These are phyloP conservation scores for Phylloscopus whistleri DNA, from an alignment of 2,113 vertebrate species.

Conservation along the genomic window DNA sequence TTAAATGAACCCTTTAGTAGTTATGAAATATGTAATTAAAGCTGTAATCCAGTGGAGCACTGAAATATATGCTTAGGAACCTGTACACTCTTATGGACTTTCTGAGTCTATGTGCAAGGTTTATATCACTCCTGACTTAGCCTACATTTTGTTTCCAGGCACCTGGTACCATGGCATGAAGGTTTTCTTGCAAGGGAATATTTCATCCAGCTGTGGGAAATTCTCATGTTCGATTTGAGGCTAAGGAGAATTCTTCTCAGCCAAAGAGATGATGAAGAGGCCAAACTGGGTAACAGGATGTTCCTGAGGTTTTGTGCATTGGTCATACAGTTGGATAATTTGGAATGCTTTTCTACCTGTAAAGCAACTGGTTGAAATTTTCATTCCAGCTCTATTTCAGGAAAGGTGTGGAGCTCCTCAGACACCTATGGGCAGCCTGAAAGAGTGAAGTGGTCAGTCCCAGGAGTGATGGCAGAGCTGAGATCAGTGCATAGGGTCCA, in stretches of 20 bases:
- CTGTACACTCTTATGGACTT: neutral
- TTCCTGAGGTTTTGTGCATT: neutral
- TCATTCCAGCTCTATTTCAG: neutral
- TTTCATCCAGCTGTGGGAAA: neutral
- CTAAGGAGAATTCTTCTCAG: neutral
- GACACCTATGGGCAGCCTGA: neutral
- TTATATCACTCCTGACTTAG: neutral
- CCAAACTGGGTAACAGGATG: neutral
- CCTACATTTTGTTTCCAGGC: neutral
- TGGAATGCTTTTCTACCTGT: neutral
- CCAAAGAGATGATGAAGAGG: neutral
- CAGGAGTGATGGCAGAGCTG: neutral
- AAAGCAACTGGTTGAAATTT: neutral
- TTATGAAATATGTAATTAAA: slow-evolving; percentile 32
- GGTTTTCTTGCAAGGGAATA: neutral
- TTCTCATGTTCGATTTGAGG: neutral
- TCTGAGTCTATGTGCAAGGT: neutral
- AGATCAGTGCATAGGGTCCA: fast-evolving
- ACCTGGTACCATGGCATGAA: neutral
- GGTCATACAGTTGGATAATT: neutral
- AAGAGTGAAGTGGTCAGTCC: neutral
- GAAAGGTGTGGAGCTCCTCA: neutral
- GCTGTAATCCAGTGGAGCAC: neutral
- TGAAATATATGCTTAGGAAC: neutral
- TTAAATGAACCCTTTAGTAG: slow-evolving; percentile 14